Evolutionary conservation across 1,140 invertebrate genomes (phyloP), one percentile per base, ranked within the genome.

Genomic region (Campoletis sonorensis): DNA sequence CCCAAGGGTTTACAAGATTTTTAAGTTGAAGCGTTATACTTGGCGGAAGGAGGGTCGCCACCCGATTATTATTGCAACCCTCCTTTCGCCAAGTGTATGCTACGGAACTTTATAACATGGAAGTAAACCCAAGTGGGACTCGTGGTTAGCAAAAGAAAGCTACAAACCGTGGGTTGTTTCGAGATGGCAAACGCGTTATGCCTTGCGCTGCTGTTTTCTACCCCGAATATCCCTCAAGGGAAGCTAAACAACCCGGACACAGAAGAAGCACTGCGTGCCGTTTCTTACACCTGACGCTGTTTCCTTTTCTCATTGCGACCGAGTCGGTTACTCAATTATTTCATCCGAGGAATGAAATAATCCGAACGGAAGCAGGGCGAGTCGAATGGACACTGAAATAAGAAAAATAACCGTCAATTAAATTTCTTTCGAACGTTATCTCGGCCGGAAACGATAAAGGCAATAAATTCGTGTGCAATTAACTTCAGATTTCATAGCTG

Each of bases 51-150:
- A 13, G 40, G 40, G 40, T 45, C 3, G 18, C 5, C 54, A 23
- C 54, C 18, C 54, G 68, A 72, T 82, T 82, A 82, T 82, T 82
- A 79, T 82, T 79, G 61, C 77, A 72, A 82, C 67, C 79, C 71
- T 71, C 45, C 75, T 79, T 81, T 70, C 77, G 61, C 51, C 68
- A 37, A 72, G 40, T 45, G 77, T 73, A 72, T 79, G 71, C 81
- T 72, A 72, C 75, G 37, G 51, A 49, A 64, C 80, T 81, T 78
- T 81, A 82, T 79, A 45, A 75, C 81, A 40, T 54, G 81, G 68
- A 73, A 75, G 77, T 49, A 72, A 79, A 82, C 72, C 81, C 77
- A 70, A 78, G 76, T 82, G 58, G 51, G 67, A 82, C 18, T 58
- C 21, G 54, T 1, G 54, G 54, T 58, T 58, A 58, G 54, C 40